Evolutionary conservation across 2,888 invertebrate genomes (phyloP), one percentile per base, ranked within the genome.

Genomic region (Nezara viridula): DNA sequence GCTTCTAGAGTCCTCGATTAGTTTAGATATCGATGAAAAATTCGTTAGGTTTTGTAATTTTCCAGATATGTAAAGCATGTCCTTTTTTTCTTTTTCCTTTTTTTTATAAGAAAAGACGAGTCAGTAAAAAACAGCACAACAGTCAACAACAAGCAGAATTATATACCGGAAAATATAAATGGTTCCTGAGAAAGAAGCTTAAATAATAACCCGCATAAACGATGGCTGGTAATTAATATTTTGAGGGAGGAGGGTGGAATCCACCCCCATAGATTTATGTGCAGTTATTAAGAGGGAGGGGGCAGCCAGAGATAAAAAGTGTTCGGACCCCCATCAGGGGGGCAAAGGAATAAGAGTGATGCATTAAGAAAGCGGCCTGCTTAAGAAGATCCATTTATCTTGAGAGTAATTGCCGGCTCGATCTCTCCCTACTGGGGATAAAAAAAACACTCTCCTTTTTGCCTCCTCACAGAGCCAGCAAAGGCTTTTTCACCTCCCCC

Each of bases 341-440:
- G 47, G 50, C 32, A 50, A 86, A 86, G 86, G 50, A 52, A 86
- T 86, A 86, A 86, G 86, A 86, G 86, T 86, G 86, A 86, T 86
- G 86, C 86, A 86, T 86, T 86, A 86, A 86, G 86, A 86, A 55
- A 81, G 81, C 81, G 81, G 81, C 81, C 81, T 55, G 50, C 47
- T 55, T 90, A 90, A 90, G 90, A 90, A 90, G 90, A 89, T 90
- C 90, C 90, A 90, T 90, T 90, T 90, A 90, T 90, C 90, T 90
- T 90, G 88, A 81, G 89, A 89, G 89, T 90, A 90, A 90, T 90
- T 90, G 90, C 90, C 86, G 86, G 85, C 50, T 86, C 86, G 88
- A 89, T 89, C 89, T 90, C 90, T 89, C 90, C 85, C 90, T 77
- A 60, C 60, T 24, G 19, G 24, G 86, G 89, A 88, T 85, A 90